These are phyloP conservation scores for Poecilobothrus nobilitatus DNA, from an alignment of 2,888 invertebrate species.

Conservation along the genomic window DNA sequence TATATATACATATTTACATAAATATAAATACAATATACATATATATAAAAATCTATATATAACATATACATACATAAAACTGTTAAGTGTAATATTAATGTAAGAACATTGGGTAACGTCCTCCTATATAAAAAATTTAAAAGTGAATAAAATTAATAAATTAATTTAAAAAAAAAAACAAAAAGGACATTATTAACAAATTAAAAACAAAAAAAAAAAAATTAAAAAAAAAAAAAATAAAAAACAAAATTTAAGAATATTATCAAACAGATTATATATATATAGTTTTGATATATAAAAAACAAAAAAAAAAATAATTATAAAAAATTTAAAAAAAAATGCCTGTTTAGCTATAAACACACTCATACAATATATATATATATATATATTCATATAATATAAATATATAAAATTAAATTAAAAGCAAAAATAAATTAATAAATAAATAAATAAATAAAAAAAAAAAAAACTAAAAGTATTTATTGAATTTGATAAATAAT, in stretches of 20 bases:
- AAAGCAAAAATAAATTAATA: too few species aligned
- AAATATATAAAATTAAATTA: too few species aligned
- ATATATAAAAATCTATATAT: neutral
- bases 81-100: neutral
- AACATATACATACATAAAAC: neutral
- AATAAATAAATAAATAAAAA: neutral
- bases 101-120: too few species aligned
- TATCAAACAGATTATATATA: neutral
- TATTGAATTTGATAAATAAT: neutral
- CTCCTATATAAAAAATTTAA: too few species aligned
- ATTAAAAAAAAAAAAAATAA: too few species aligned
- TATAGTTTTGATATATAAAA: slow-evolving; percentile 3
- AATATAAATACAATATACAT: neutral
- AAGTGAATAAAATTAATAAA: too few species aligned
- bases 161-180: too few species aligned
- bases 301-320: neutral
- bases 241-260: too few species aligned
- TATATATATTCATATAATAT: too few species aligned
- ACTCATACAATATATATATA: neutral
- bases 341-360: slow-evolving; percentile 6
- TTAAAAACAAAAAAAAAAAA: too few species aligned
- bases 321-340: neutral
- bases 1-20: too few species aligned
- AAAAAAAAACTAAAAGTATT: neutral
- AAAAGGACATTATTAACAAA: too few species aligned